These are phyloP conservation scores for Cheilosia scutellata DNA, from an alignment of 2,888 invertebrate species.

Conservation along the genomic window DNA sequence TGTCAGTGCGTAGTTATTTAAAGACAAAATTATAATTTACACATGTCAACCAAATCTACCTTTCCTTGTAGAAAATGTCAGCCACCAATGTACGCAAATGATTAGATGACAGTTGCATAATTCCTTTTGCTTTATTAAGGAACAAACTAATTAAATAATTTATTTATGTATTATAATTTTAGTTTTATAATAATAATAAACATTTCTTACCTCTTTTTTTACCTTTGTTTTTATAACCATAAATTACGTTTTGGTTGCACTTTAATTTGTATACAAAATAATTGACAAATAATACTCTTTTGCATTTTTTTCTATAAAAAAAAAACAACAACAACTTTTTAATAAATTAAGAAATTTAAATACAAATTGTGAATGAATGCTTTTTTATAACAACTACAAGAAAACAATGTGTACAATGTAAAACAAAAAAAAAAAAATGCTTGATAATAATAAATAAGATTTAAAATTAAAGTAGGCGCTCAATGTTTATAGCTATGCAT, in stretches of 20 bases:
- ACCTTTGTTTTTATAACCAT: not conserved
- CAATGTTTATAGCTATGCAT: constrained; percentile 59
- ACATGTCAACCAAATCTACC: not conserved
- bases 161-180: constrained; percentile 61
- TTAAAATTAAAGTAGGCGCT: constrained; percentile 36
- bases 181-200: constrained; percentile 38
- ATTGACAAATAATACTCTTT: constrained; percentile 63
- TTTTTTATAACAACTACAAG: constrained; percentile 66
- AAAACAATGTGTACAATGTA: constrained; percentile 59
- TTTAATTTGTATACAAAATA: constrained; percentile 4
- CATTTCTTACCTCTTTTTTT: constrained; percentile 34
- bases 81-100: constrained; percentile 55
- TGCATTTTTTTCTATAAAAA: constrained; percentile 7
- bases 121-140: constrained; percentile 18
- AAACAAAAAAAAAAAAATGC: constrained; percentile 32
- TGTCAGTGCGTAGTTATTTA: not conserved
- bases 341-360: constrained; percentile 1
- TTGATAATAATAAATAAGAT: constrained; percentile 26
- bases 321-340: not conserved
- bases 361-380: constrained; percentile 27
- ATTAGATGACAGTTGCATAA: constrained; percentile 56
- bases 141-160: constrained; percentile 68
- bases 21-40: constrained; percentile 18
- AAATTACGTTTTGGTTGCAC: constrained; percentile 1
- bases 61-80: constrained; percentile 41